Conservation (phyloP, 1,140 invertebrate genomes). For the Cylas formicarius region DNA sequence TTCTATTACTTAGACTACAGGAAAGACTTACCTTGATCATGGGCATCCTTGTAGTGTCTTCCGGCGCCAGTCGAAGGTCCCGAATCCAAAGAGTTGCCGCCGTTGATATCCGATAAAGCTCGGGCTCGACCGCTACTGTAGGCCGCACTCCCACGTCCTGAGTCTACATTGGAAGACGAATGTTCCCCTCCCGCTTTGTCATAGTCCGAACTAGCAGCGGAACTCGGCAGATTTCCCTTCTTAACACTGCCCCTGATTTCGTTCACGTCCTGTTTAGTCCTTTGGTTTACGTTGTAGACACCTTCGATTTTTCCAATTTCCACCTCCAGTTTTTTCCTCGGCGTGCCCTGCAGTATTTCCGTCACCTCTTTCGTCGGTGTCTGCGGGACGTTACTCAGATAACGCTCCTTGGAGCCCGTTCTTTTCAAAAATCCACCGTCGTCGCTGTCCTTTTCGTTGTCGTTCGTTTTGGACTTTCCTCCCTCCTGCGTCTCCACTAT, state of each 20-base stretch:
- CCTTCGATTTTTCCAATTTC: conserved; percentile 40
- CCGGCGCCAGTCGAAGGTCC: conserved; percentile 7
- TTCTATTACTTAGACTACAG: no score
- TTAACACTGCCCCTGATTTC: conserved; percentile 36
- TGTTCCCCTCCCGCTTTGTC: conserved; percentile 60
- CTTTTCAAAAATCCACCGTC: conserved; percentile 49
- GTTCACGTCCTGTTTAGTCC: conserved; percentile 23
- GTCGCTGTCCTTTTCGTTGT: conserved; percentile 49
- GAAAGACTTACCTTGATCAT: conserved; percentile 19
- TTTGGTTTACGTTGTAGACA: conserved; percentile 36
- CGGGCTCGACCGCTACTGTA: conserved; percentile 63
- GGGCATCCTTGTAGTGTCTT: conserved; percentile 23
- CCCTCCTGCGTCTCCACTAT: conserved; percentile 43
- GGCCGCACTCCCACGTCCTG: conserved; percentile 65
- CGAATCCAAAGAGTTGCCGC: conserved; percentile 43
- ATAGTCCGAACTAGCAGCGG: conserved; percentile 56
- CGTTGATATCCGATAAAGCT: conserved; percentile 45
- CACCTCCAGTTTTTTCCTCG: conserved; percentile 34
- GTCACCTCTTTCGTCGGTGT: conserved; percentile 27
- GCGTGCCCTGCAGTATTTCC: conserved; percentile 29
- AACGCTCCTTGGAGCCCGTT: conserved; percentile 16
- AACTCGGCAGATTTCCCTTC: conserved; percentile 50
- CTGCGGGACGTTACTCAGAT: conserved; percentile 6
- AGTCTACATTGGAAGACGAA: conserved; percentile 63
- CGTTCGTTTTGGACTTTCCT: conserved; percentile 33